Evolutionary conservation across 2,797 vertebrate species (phyloP).

Genomic region (Pseudomugil tenellus): DNA sequence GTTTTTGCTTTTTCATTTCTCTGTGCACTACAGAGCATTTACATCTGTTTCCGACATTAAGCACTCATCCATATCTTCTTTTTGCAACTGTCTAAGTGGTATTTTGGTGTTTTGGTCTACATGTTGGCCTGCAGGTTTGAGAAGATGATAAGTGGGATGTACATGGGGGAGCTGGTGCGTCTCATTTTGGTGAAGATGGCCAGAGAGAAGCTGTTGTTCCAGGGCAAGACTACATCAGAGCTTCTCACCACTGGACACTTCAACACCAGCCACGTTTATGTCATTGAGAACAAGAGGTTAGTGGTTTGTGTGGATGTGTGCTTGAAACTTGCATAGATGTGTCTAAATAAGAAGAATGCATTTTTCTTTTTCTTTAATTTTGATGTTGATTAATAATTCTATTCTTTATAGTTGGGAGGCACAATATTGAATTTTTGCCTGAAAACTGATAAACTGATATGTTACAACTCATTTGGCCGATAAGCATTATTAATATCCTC

Average conservation of each 20-base stretch:
- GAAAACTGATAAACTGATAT: no score
- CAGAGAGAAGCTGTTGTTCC: constrained; percentile 89
- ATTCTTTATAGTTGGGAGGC: no score
- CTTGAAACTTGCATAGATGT: neutral
- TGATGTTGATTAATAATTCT: no score
- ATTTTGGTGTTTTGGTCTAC: neutral
- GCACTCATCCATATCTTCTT: no score
- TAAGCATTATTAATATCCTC: no score
- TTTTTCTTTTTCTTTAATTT: no score
- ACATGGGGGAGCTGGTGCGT: constrained; percentile 95
- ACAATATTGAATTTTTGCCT: no score
- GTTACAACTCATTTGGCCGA: no score
- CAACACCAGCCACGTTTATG: constrained; percentile 87
- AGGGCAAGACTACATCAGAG: constrained; percentile 85
- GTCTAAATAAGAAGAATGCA: no score
- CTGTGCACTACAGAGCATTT: neutral
- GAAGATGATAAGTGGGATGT: constrained; percentile 99
- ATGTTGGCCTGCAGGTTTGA: constrained; percentile 86
- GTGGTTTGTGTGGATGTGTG: constrained; percentile 38
- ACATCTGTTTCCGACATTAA: neutral
- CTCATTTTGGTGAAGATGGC: constrained; percentile 96
- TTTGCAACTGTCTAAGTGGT: neutral
- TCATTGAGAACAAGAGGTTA: constrained; percentile 88
- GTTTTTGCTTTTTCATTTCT: neutral
- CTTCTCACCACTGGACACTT: constrained; percentile 89